A percentile compares a stretch with the other conserved stretches of the same genome.
Conservation (phyloP, 2,888 invertebrate genomes). For the Acanthosepion pharaonis region DNA sequence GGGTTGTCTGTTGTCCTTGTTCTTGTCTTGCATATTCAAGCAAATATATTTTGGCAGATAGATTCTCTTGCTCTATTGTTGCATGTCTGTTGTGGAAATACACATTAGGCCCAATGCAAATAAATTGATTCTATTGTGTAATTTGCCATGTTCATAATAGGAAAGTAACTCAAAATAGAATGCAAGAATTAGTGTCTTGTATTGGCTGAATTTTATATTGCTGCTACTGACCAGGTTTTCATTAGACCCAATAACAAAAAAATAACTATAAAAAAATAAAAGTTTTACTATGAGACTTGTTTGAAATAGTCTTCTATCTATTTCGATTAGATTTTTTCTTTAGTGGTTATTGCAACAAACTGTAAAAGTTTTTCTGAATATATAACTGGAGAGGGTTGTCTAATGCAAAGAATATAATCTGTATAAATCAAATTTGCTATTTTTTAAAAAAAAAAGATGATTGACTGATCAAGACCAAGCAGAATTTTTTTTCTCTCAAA, state of each 20-base stretch:
- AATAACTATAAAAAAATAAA: background rate
- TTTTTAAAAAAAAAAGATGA: background rate
- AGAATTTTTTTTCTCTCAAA: background rate
- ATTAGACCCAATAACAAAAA: background rate
- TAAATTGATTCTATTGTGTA: constrained; percentile 22
- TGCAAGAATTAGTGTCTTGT: constrained; percentile 1
- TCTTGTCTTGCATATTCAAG: constrained; percentile 14
- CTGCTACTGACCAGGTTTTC: background rate
- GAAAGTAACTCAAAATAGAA: background rate
- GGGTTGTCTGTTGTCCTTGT: background rate
- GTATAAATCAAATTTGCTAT: background rate
- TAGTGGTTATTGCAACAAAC: background rate
- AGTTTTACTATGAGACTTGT: background rate
- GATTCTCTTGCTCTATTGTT: background rate
- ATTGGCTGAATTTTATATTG: background rate
- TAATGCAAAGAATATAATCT: background rate
- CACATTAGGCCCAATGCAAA: constrained; percentile 33
- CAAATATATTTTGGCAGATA: background rate
- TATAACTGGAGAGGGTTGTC: background rate
- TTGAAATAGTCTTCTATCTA: background rate
- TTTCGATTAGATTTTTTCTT: background rate
- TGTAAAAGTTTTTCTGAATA: background rate
- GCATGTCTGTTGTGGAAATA: constrained; percentile 33
- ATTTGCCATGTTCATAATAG: constrained; percentile 33
- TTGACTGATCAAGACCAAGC: background rate